Percentiles rank a stretch among this genome's conserved stretches.
These are phyloP conservation scores for Ranitomeya imitator DNA, from an alignment of 2,113 vertebrate genomes.

Conservation along the genomic window DNA sequence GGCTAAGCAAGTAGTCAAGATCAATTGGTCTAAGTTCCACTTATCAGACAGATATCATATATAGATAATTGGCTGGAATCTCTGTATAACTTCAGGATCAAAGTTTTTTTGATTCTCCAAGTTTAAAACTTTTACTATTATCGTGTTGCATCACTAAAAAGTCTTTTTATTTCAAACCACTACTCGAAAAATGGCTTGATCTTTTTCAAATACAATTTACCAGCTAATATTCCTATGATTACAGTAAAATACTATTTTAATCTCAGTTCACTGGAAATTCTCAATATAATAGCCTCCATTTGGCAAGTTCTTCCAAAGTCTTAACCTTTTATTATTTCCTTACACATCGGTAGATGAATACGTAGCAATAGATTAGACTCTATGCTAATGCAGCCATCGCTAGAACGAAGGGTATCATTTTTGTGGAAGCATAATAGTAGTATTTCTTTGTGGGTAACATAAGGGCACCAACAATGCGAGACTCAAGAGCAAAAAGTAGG, in stretches of 20 bases:
- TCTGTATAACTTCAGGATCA: background rate
- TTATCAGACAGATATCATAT: no score
- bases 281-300: background rate
- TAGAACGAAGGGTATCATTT: background rate
- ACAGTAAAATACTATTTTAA: background rate
- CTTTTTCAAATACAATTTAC: background rate
- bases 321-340: background rate
- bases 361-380: background rate
- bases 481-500: slow-evolving; percentile 23
- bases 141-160: background rate
- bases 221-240: background rate
- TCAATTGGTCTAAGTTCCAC: no score
- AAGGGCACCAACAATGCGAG: background rate
- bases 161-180: background rate
- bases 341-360: background rate
- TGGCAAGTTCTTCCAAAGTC: background rate
- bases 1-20: no score
- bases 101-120: background rate
- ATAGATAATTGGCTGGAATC: background rate
- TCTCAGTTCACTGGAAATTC: background rate
- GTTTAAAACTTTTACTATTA: background rate
- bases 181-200: background rate
- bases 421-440: slow-evolving; percentile 22
- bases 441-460: slow-evolving; percentile 15
- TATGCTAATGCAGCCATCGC: background rate